Percentiles rank a stretch among this genome's conserved stretches.
Conservation (phyloP, 2,797 vertebrate genomes). For the Gymnoscopelus braueri region DNA sequence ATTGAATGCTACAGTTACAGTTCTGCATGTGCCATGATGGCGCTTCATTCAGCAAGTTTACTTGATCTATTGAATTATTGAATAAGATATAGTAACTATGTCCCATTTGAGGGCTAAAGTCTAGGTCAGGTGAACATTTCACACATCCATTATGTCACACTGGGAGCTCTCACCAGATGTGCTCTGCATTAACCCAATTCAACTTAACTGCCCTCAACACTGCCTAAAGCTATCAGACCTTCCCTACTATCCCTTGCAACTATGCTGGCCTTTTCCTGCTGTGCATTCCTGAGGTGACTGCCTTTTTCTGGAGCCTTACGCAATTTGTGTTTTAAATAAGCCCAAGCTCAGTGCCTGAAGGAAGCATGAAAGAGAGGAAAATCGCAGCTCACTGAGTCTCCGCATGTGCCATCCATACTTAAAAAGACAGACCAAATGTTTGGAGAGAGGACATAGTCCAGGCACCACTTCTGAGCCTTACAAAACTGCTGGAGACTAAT, state of each 20-base stretch:
- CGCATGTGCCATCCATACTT: slow-evolving; percentile 29
- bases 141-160: neutral
- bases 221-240: no score
- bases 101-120: no score
- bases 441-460: neutral
- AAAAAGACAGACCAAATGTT: slow-evolving; percentile 8
- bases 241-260: slow-evolving; percentile 7
- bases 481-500: slow-evolving; percentile 8
- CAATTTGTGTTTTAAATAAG: slow-evolving; percentile 63
- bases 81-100: no score
- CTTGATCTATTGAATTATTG: no score
- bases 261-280: slow-evolving; percentile 15
- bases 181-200: neutral
- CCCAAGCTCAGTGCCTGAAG: slow-evolving; percentile 39
- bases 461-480: slow-evolving; percentile 1
- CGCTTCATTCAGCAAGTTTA: no score
- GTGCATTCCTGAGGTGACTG: slow-evolving; percentile 35
- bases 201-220: neutral
- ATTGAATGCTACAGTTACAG: no score
- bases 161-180: slow-evolving; percentile 2
- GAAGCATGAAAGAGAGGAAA: slow-evolving; percentile 39
- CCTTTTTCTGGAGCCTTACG: slow-evolving; percentile 46
- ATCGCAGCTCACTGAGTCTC: slow-evolving; percentile 43
- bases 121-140: neutral
- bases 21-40: no score